A percentile compares a stretch with the other conserved stretches of the same genome.
These are phyloP conservation scores for Henricia sp. DNA, from an alignment of 53 echinoderm and acorn worm genomes.

Conservation along the genomic window DNA sequence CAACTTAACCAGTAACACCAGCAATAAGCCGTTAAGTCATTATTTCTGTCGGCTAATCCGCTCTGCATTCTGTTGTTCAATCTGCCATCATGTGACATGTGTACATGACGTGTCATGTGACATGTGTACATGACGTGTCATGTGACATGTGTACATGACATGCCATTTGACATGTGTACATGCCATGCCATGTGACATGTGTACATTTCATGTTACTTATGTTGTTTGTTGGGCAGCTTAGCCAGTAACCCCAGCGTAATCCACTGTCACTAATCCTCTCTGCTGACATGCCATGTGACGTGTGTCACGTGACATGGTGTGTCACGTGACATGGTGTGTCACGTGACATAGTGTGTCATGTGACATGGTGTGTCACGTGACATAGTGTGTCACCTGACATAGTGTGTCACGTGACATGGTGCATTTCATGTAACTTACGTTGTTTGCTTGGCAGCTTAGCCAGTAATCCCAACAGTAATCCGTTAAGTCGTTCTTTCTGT, in stretches of 20 bases:
- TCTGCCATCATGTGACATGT: constrained; percentile 40
- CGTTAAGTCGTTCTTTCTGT: constrained; percentile 80
- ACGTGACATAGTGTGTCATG: too few species aligned
- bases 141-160: too few species aligned
- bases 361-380: too few species aligned
- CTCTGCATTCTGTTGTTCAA: constrained; percentile 65
- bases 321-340: too few species aligned
- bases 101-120: constrained; percentile 65
- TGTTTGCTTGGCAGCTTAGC: constrained; percentile 85
- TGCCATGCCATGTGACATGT: too few species aligned
- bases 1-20: constrained; percentile 73
- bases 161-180: too few species aligned
- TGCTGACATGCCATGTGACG: too few species aligned
- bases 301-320: too few species aligned
- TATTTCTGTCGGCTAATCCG: constrained; percentile 64
- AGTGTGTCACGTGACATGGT: too few species aligned
- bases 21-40: constrained; percentile 76
- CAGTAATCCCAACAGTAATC: constrained; percentile 72
- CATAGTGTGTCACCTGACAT: too few species aligned
- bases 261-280: constrained; percentile 64
- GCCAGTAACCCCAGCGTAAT: constrained; percentile 71
- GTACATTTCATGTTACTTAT: too few species aligned
- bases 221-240: constrained; percentile 85
- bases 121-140: too few species aligned
- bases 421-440: constrained; percentile 83